A percentile compares a stretch with the other conserved stretches of the same genome.
Evolutionary conservation across 2,113 vertebrate genomes (phyloP).

Genomic region (Bubo scandiacus): DNA sequence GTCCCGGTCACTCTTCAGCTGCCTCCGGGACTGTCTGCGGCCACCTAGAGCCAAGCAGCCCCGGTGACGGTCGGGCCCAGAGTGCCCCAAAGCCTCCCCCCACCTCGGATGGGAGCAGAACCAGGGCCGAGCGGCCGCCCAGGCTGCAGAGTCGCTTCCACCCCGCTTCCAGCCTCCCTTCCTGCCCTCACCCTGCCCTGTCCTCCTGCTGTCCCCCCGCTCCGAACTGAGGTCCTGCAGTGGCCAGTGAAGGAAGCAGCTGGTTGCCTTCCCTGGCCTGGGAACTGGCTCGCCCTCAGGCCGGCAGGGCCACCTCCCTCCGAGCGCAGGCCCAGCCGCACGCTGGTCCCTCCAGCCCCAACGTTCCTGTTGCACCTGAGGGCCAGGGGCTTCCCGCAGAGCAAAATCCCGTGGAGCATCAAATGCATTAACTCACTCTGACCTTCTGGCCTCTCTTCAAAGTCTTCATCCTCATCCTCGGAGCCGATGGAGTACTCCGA

Average conservation of each 20-base stretch:
- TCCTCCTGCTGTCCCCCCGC: fast-evolving
- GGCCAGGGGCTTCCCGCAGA: not conserved
- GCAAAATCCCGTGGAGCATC: not conserved
- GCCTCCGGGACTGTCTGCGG: conserved; percentile 91
- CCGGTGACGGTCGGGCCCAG: not conserved
- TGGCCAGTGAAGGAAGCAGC: not conserved
- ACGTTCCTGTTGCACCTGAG: not conserved
- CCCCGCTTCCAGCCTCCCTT: not conserved
- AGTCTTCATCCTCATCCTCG: conserved; percentile 98
- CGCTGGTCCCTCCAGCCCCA: not conserved
- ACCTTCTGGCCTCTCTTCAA: conserved; percentile 96
- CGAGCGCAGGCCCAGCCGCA: not conserved
- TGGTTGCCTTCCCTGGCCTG: not conserved
- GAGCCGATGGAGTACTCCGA: conserved; percentile 98
- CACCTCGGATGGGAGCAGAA: fast-evolving
- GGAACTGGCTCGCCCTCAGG: not conserved
- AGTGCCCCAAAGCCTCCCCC: not conserved
- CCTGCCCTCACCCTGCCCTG: not conserved
- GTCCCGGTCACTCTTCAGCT: conserved; percentile 93
- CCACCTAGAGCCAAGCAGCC: conserved; percentile 77
- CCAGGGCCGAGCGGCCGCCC: not conserved
- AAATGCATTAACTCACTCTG: conserved; percentile 69
- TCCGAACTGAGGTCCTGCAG: not conserved
- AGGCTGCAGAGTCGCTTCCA: not conserved
- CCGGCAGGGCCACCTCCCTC: not conserved